These are phyloP conservation scores for Crossaster papposus DNA, from an alignment of 53 echinoderm and acorn worm genomes.

Conservation along the genomic window DNA sequence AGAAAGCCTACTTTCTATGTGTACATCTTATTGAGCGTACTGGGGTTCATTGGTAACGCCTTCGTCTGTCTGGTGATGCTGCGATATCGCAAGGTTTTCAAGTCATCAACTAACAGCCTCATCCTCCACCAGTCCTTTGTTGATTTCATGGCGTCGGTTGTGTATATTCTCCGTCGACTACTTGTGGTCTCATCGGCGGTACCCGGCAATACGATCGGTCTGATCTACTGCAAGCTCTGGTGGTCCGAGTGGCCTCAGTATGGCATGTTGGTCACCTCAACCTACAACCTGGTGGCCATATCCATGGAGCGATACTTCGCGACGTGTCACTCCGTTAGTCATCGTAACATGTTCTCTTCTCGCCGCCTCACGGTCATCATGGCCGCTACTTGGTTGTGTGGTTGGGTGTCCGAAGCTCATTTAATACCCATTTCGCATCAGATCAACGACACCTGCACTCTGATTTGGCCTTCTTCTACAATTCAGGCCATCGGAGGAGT, in stretches of 20 bases:
- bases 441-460: neutral
- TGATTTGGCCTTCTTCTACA: neutral
- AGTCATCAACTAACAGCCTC: slow-evolving; percentile 32
- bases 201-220: slow-evolving; percentile 1
- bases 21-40: neutral
- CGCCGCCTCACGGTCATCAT: neutral
- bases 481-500: slow-evolving; percentile 3
- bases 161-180: slow-evolving; percentile 2
- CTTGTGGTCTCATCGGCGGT: slow-evolving; percentile 13
- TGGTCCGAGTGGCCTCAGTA: slow-evolving; percentile 34
- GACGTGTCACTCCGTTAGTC: slow-evolving; percentile 13
- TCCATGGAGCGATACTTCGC: slow-evolving; percentile 45
- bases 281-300: slow-evolving; percentile 46
- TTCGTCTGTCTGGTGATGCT: slow-evolving; percentile 45
- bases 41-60: slow-evolving; percentile 25
- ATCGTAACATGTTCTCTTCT: slow-evolving; percentile 16
- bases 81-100: slow-evolving; percentile 14
- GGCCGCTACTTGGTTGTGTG: slow-evolving; percentile 25
- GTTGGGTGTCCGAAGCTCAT: slow-evolving; percentile 21
- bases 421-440: neutral
- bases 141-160: slow-evolving; percentile 8
- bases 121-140: slow-evolving; percentile 36
- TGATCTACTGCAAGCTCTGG: slow-evolving; percentile 41
- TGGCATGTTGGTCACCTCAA: slow-evolving; percentile 23
- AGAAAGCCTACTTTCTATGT: slow-evolving; percentile 2